Percentiles rank a stretch among this genome's conserved stretches.
Conservation (phyloP, 1,140 invertebrate species). For the Polypedilum pembai region DNA sequence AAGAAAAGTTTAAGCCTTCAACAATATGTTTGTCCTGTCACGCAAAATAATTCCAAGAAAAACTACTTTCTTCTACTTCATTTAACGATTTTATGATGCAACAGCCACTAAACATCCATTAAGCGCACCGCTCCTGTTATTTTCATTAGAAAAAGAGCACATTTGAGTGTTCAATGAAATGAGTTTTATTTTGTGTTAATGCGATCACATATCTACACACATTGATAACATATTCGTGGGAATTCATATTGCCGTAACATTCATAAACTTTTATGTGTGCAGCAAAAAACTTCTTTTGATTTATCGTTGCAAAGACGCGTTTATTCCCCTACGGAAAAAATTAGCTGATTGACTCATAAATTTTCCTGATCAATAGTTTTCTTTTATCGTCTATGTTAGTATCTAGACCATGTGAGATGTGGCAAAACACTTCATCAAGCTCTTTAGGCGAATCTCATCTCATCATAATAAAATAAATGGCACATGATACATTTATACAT, state of each 20-base stretch:
- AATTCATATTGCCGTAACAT: background rate
- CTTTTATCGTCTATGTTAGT: background rate
- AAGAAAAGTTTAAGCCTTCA: too few species aligned
- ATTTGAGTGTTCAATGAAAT: too few species aligned
- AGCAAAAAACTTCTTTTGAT: background rate
- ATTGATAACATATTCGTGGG: background rate
- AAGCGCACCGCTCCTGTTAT: too few species aligned
- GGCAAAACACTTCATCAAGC: conserved; percentile 3
- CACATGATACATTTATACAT: conserved; percentile 17
- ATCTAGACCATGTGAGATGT: background rate
- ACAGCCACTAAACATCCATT: too few species aligned
- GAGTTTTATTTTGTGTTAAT: too few species aligned
- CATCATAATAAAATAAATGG: conserved; percentile 19
- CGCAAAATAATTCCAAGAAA: too few species aligned
- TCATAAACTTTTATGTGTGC: too few species aligned
- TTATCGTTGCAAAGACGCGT: background rate
- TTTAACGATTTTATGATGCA: too few species aligned
- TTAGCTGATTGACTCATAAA: conserved; percentile 18
- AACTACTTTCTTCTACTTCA: too few species aligned
- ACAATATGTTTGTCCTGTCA: too few species aligned
- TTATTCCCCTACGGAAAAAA: background rate
- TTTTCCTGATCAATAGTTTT: background rate
- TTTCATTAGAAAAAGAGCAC: too few species aligned
- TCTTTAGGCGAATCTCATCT: conserved; percentile 12
- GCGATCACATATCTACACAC: too few species aligned